Base-by-base conservation (phyloP, 1,140 invertebrate species). In the Chironomus tepperi region DNA sequence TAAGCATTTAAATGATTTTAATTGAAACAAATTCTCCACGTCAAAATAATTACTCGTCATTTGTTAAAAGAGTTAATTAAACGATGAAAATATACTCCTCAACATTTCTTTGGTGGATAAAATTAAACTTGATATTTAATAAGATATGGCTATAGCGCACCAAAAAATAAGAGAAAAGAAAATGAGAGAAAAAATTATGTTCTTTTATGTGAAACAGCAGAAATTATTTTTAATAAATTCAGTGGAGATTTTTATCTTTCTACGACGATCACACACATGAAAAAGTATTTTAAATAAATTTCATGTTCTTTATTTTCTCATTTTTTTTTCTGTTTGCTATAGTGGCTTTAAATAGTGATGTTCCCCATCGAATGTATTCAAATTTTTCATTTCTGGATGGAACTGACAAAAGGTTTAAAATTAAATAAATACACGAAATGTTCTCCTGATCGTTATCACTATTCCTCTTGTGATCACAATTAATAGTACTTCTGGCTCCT, bases 171-270 rank as follows among this genome's bases (percentile, higher is more conserved):
- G n/a, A 57, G 8, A 57, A n/a, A 12, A 10, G 9, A 10, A 57
- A 57, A n/a, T 57, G 10, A 57, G 15, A 16, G 12, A 67, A 18
- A 67, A 67, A 67, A 16, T 15, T 47, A 15, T 19, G 9, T 67
- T 67, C 64, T 18, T 67, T 18, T 9, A 12, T 19, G 9, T 70
- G 16, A 70, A 70, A 70, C 16, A 70, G 19, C 65, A 70, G 65
- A 70, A 70, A 70, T 70, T 18, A 70, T 70, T 70, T 70, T 70
- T 70, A 70, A 70, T 70, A 70, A 70, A 70, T 70, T 70, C 65
- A 21, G 19, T 18, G 16, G 65, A 19, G 65, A 70, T 70, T 70
- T 57, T 70, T 70, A 70, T 70, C 65, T 70, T 10, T 70, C 16
- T 21, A 57, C 47, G 47, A 57, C 47, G 47, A 57, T 57, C 43